Evolutionary conservation across 1,140 invertebrate species (phyloP), one percentile per base, ranked within the genome.

Genomic region (Dendrolimus kikuchii): DNA sequence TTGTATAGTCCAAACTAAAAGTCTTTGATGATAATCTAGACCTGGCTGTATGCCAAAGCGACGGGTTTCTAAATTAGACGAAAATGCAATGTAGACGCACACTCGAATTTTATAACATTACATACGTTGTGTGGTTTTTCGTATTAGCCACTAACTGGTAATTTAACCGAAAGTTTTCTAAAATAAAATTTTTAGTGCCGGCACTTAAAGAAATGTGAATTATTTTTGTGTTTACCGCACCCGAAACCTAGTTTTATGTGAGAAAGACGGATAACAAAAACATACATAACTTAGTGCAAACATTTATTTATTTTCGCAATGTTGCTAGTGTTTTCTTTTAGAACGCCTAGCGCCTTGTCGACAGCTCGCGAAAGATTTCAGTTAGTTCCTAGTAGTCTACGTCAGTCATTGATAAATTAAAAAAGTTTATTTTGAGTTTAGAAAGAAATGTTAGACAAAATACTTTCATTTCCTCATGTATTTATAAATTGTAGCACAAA

Each of bases 1-100:
- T 48, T 36, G 46, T 48, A 45, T 47, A 40, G 47, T 44, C 52
- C 53, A 59, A 59, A 59, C 46, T 58, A 53, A 60, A 60, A 62
- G 51, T 61, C 57, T 70, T 64, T 63, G 68, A 68, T 63, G 62
- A 63, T 68, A 67, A 70, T 66, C 54, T 53, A 60, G 57, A 47
- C 45, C 57, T 72, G 69, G 66, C 60, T 23, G 23, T 38, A 5
- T 47, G 66, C 69, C 69, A 69, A 65, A 40, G 9, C 48, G 59
- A 53, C 51, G 46, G 63, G 43, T 61, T 60, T 62, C 64, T 69
- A 65, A 72, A 64, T 62, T 67, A 65, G 57, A 69, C 55, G 57
- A 69, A 68, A 71, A 63, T 67, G 62, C 61, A 65, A 53, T 55
- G 61, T 65, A 62, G 60, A 53, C 58, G 53, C 57, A 46, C 59